Evolutionary conservation across 2,888 invertebrate species (phyloP).

Genomic region (Acanthoscelides obtectus): DNA sequence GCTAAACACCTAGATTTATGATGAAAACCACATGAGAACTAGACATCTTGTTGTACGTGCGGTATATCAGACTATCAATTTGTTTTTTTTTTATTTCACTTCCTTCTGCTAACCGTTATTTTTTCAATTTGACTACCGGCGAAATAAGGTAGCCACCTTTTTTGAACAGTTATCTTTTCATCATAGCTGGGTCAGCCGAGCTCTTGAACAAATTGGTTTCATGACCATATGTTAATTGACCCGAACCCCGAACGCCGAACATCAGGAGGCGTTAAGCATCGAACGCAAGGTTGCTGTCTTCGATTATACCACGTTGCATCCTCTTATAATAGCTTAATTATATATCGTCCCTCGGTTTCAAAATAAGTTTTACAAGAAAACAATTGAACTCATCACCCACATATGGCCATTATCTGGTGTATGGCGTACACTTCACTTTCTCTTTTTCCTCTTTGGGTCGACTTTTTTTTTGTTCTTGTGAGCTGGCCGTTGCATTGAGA

Average conservation of each 20-base stretch:
- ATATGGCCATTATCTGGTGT: constrained; percentile 30
- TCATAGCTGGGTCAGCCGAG: not conserved
- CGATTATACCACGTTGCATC: constrained; percentile 23
- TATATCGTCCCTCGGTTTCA: constrained; percentile 30
- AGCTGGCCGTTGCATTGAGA: constrained; percentile 20
- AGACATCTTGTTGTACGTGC: too few species aligned
- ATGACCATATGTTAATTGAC: constrained; percentile 21
- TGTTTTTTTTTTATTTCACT: too few species aligned
- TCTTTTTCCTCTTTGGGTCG: constrained; percentile 31
- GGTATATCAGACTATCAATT: too few species aligned
- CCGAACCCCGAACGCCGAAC: constrained; percentile 17
- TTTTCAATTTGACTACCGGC: not conserved
- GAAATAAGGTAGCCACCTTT: not conserved
- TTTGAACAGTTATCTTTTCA: not conserved
- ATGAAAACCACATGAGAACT: too few species aligned
- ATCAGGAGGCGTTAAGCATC: constrained; percentile 14
- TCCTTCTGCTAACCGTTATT: too few species aligned
- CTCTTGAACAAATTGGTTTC: constrained; percentile 1
- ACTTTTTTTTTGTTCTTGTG: constrained; percentile 22
- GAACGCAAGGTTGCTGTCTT: constrained; percentile 17
- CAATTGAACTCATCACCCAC: constrained; percentile 38
- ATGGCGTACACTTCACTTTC: constrained; percentile 24
- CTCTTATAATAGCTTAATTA: constrained; percentile 36
- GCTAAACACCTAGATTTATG: too few species aligned
- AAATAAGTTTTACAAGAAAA: constrained; percentile 36